These are phyloP conservation scores for Anastrepha obliqua DNA, from an alignment of 1,140 invertebrate genomes.

Conservation along the genomic window DNA sequence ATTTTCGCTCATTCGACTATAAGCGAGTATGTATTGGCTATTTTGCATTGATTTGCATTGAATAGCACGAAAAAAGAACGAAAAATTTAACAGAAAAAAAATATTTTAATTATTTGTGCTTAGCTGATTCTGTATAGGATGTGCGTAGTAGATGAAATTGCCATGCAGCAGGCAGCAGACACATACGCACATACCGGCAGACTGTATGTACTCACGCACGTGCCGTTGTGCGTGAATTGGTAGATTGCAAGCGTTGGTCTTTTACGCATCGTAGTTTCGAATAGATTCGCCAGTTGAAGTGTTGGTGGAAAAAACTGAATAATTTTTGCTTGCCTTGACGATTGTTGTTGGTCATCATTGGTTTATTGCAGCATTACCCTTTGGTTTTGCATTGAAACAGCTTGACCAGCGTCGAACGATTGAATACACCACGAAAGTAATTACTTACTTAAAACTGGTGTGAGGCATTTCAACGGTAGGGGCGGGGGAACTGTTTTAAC, in stretches of 20 bases:
- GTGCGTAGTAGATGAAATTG: conserved; percentile 43
- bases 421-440: not conserved
- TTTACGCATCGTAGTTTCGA: conserved; percentile 33
- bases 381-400: not conserved
- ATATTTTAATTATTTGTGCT: conserved; percentile 45
- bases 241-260: not conserved
- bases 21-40: not conserved
- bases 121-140: conserved; percentile 23
- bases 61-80: not conserved
- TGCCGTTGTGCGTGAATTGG: conserved; percentile 10
- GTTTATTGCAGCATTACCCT: not conserved
- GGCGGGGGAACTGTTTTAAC: no score
- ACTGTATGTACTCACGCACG: conserved; percentile 19
- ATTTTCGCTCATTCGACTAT: conserved; percentile 11
- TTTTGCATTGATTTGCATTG: conserved; percentile 17
- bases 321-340: not conserved
- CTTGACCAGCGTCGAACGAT: not conserved
- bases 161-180: not conserved
- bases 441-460: not conserved
- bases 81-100: not conserved
- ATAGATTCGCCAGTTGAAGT: conserved; percentile 27
- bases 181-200: not conserved
- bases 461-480: no score
- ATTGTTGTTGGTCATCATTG: not conserved
- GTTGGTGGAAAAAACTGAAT: not conserved